A percentile compares a stretch with the other conserved stretches of the same genome.
phyloP scores from a whole-genome alignment of 2,888 invertebrate genomes.

The Prionchulus punctatus region DNA sequence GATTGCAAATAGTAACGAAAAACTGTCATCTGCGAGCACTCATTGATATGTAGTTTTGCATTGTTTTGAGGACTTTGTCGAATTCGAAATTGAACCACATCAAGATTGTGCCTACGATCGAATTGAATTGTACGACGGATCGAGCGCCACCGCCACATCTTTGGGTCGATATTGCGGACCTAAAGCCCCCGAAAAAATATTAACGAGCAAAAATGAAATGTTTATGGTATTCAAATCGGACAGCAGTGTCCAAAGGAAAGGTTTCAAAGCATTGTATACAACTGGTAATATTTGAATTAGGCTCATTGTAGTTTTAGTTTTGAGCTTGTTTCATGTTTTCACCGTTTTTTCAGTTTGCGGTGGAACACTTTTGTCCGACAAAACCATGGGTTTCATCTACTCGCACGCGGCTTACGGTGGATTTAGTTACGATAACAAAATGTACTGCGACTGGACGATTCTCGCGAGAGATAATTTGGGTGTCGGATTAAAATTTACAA shows the following conservation, averaged over 20 bases:
- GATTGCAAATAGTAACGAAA: slow-evolving; percentile 70
- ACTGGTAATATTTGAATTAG: slow-evolving; percentile 48
- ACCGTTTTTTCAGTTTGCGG: slow-evolving; percentile 59
- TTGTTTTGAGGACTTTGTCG: slow-evolving; percentile 51
- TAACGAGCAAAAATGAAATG: slow-evolving; percentile 35
- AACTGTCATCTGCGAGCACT: no score
- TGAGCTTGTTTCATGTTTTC: background rate
- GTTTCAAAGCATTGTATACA: slow-evolving; percentile 76
- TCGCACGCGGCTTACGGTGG: slow-evolving; percentile 87
- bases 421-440: slow-evolving; percentile 67
- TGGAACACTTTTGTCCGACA: slow-evolving; percentile 59
- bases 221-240: slow-evolving; percentile 84
- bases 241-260: slow-evolving; percentile 77
- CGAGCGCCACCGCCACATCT: slow-evolving; percentile 61
- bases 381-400: slow-evolving; percentile 66
- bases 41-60: no score
- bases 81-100: slow-evolving; percentile 89
- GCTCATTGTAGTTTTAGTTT: background rate
- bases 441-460: slow-evolving; percentile 88
- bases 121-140: slow-evolving; percentile 80
- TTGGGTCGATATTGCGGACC: slow-evolving; percentile 82
- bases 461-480: slow-evolving; percentile 43
- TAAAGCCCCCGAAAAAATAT: slow-evolving; percentile 45
- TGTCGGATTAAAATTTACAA: slow-evolving; percentile 53
- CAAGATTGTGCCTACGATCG: slow-evolving; percentile 93